Percentiles rank a stretch among this genome's conserved stretches.
Conservation (phyloP, 2,888 invertebrate genomes). For the Chalcosyrphus nemorum region DNA sequence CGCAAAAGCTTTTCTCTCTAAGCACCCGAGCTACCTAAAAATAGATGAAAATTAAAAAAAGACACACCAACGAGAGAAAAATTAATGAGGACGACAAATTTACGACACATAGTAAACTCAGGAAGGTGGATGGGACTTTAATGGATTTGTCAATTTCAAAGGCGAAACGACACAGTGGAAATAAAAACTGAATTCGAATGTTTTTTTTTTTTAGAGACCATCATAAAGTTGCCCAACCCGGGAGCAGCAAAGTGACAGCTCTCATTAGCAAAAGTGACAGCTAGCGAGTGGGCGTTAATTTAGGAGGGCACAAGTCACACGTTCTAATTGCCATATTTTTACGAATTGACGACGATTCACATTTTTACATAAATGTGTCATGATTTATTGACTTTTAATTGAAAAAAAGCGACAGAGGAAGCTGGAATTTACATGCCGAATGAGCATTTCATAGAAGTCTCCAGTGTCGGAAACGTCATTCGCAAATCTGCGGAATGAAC, state of each 20-base stretch:
- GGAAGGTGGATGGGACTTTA: slow-evolving; percentile 59
- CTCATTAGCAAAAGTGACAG: slow-evolving; percentile 71
- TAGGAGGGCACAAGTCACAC: slow-evolving; percentile 61
- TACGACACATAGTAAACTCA: slow-evolving; percentile 52
- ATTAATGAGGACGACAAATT: slow-evolving; percentile 70
- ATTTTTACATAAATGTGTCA: slow-evolving; percentile 10
- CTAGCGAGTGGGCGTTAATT: slow-evolving; percentile 63
- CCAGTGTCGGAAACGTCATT: neutral
- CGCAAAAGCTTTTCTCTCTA: slow-evolving; percentile 20
- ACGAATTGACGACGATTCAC: slow-evolving; percentile 47
- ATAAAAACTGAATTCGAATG: slow-evolving; percentile 24
- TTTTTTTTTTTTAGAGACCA: neutral
- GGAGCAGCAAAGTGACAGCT: slow-evolving; percentile 61
- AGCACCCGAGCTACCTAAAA: slow-evolving; percentile 21
- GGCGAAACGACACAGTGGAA: slow-evolving; percentile 36
- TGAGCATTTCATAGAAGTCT: neutral
- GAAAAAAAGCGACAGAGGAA: slow-evolving; percentile 3
- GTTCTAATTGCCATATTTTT: slow-evolving; percentile 63
- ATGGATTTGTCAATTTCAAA: slow-evolving; percentile 70
- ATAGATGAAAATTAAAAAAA: slow-evolving; percentile 10
- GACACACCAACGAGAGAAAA: no score
- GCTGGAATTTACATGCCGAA: neutral
- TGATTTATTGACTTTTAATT: slow-evolving; percentile 68
- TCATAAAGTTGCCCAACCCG: slow-evolving; percentile 60
- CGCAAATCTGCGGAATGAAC: neutral